Evolutionary conservation across 2,888 invertebrate genomes (phyloP).

Genomic region (Ophioninae sp.): DNA sequence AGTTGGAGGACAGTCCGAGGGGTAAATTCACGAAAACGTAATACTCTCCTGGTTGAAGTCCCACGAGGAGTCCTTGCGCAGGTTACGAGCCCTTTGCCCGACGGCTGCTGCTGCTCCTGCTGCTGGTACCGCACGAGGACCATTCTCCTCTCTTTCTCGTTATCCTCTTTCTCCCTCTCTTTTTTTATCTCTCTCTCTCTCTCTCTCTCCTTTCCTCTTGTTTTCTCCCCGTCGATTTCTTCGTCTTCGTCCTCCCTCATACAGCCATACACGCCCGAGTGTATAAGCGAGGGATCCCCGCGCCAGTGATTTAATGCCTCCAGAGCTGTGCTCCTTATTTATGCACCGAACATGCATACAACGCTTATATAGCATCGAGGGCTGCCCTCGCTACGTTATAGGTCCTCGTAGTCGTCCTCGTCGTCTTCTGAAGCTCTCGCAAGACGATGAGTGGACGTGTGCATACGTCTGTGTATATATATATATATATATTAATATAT

Average conservation of each 20-base stretch:
- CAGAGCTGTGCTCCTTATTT: constrained; percentile 78
- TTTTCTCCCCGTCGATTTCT: no score
- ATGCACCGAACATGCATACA: constrained; percentile 79
- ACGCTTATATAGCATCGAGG: constrained; percentile 71
- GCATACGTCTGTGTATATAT: constrained; percentile 35
- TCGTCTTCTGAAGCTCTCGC: constrained; percentile 35
- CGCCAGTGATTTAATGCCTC: constrained; percentile 79
- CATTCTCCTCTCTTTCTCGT: constrained; percentile 23
- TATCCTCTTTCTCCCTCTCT: constrained; percentile 41
- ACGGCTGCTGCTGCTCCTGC: no score
- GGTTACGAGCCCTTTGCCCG: constrained; percentile 50
- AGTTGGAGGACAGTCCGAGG: background rate
- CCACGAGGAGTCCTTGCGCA: constrained; percentile 53
- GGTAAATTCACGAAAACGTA: constrained; percentile 68
- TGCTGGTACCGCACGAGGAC: constrained; percentile 48
- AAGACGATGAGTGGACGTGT: constrained; percentile 44
- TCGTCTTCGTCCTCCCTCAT: no score
- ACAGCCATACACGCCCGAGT: constrained; percentile 35
- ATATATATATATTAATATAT: no score
- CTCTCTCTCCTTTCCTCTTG: no score
- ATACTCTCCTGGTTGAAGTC: constrained; percentile 49
- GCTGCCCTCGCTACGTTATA: constrained; percentile 71
- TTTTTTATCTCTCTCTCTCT: no score
- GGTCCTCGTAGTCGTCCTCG: constrained; percentile 65
- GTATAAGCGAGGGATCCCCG: constrained; percentile 74